Base-by-base conservation (phyloP, 2,797 vertebrate genomes). In the Rhynchonycteris naso region DNA sequence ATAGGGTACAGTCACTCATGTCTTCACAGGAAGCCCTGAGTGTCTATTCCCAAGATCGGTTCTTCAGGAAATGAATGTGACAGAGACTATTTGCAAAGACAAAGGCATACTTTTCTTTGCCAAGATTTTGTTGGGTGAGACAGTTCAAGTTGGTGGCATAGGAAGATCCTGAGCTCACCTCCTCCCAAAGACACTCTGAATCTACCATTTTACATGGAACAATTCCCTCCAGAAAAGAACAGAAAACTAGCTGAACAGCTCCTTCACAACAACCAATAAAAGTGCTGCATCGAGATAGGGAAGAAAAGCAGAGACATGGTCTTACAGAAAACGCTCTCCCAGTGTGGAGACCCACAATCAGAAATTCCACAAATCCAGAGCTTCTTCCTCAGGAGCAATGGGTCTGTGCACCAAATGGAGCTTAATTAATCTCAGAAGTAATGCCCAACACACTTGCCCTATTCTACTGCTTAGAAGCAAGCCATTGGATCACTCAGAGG, bases 1-100 rank as follows among this genome's bases (percentile, higher is more conserved):
- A 96, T 28, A 94, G 52, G 63, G 93, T 79, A 90, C 4, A 79
- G 19, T 50, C 30, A 58, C 52, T 93, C 78, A 85, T 94, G 75
- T 90, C 68, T 79, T 74, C 81, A 58, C 7, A 47, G 14, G 33
- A 96, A 88, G 18, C 33, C 16, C 81, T 26, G 78, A 90, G 58
- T 92, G 86, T 75, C 47, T 69, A 8, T 47, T 28, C 19, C 24
- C 94, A 90, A 74, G 8, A 69, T 2, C 54, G 18, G 38, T 26
- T 8, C 28, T 79, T 94, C 78, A 79, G 79, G 74, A 92, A 87
- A 91, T 76, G 38, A 89, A 90, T 52, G 79, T 59, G 82, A 74
- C 9, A 26, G 92, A 92, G 5, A 35, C 21, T 7, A 54, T 69
- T 95, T 90, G 50, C n/a, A 35, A 95, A 93, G 63, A 91, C 22